Evolutionary conservation across 2,797 vertebrate species (phyloP).

Genomic region (Sebastes goodei): DNA sequence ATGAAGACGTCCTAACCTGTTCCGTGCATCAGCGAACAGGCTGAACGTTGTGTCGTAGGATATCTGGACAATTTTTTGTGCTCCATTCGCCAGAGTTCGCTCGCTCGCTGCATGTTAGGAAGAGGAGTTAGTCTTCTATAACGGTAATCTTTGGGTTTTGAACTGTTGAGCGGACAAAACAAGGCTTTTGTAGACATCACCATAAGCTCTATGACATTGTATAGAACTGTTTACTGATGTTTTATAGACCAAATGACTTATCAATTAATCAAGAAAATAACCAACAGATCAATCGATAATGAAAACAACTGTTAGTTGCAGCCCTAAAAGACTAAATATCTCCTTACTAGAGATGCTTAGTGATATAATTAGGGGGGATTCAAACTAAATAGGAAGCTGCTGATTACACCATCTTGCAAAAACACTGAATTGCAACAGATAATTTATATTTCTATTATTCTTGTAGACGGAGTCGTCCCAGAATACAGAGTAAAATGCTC

Average conservation of each 20-base stretch:
- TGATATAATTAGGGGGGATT: not conserved
- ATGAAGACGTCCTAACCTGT: too few species aligned
- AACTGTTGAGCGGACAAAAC: not conserved
- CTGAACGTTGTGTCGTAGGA: too few species aligned
- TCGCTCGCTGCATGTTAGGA: too few species aligned
- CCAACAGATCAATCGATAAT: not conserved
- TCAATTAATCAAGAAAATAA: not conserved
- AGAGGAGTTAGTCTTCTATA: too few species aligned
- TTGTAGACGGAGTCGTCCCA: not conserved
- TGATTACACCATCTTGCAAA: not conserved
- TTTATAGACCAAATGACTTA: not conserved
- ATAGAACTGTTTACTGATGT: not conserved
- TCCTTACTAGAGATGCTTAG: rapidly evolving
- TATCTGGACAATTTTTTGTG: too few species aligned
- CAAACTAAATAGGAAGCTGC: not conserved
- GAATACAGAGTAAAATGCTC: not conserved
- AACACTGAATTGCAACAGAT: not conserved
- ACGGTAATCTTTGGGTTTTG: not conserved
- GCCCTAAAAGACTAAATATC: not conserved
- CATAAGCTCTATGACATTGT: not conserved
- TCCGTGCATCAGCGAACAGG: too few species aligned
- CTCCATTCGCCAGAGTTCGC: too few species aligned
- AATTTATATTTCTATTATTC: not conserved
- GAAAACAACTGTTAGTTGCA: too few species aligned
- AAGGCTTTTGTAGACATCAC: not conserved